Percentiles rank a stretch among this genome's conserved stretches.
Conservation (phyloP, 2,797 vertebrate species). For the Mus caroli region DNA sequence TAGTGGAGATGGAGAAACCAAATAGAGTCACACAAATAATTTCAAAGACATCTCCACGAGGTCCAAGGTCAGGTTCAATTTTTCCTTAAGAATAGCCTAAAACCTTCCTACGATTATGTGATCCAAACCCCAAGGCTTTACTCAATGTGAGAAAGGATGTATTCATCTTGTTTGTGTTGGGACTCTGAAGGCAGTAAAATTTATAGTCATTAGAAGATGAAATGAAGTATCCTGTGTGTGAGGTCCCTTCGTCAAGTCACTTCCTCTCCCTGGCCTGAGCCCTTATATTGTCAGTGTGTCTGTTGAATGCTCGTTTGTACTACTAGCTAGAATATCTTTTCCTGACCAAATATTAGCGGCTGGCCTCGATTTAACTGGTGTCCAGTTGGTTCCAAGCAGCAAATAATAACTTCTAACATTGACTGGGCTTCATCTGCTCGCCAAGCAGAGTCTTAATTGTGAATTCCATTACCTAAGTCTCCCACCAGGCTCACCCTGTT, state of each 20-base stretch:
- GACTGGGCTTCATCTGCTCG: background rate
- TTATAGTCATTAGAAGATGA: conserved; percentile 25
- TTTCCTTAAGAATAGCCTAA: background rate
- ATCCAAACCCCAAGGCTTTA: background rate
- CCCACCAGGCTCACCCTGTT: background rate
- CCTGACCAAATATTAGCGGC: conserved; percentile 31
- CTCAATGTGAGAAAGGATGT: background rate
- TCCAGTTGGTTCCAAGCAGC: conserved; percentile 13
- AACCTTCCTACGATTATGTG: background rate
- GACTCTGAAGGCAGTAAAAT: background rate
- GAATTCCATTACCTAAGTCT: conserved; percentile 66
- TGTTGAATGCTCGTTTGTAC: background rate
- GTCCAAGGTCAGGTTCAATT: background rate
- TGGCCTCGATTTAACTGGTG: conserved; percentile 33
- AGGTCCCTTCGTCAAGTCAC: background rate
- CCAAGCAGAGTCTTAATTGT: background rate
- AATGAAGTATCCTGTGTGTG: background rate
- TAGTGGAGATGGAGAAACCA: conserved; percentile 1
- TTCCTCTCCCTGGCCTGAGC: background rate
- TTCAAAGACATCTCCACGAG: background rate
- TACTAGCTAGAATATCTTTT: background rate
- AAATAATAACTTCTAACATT: conserved; percentile 23
- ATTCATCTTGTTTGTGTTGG: conserved; percentile 12
- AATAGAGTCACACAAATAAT: background rate
- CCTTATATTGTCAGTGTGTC: background rate